Evolutionary conservation across 2,113 vertebrate species (phyloP), one percentile per base, ranked within the genome.

Genomic region (Progne subis): DNA sequence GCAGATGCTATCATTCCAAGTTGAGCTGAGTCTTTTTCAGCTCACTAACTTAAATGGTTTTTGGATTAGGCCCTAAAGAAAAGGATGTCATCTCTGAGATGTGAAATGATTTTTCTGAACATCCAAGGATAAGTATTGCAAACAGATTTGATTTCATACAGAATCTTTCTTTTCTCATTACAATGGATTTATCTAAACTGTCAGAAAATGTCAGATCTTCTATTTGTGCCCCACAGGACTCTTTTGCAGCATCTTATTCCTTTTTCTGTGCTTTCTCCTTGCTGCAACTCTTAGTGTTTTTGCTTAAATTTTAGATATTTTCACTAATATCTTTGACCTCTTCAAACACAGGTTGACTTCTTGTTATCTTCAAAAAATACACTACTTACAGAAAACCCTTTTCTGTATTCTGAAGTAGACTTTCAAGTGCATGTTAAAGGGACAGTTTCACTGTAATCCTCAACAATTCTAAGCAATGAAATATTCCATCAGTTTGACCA

Each of bases 161-260:
- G 75, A 88, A 96, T 95, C 92, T 93, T 95, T 96, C 85, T 96
- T 94, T 96, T 92, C 92, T 97, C 72, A 93, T 96, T 97, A 96
- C 90, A 94, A 90, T 96, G 90, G 90, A 86, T 94, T 96, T 96
- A 96, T 89, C 87, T 93, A 96, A 95, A 95, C 87, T 95, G 90
- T 83, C 96, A 96, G 94, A 88, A 96, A 96, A 94, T 86, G 90
- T 96, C 82, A 96, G 88, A 67, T 94, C 68, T 77, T 93, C 43
- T 90, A 67, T 91, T 93, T 95, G 70, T 93, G 90, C 75, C 94
- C 46, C 75, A 92, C 47, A 74, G 75, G 78, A 80, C 13, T 72
- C 59, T 88, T 67, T 82, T 41, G 43, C 52, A 44, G 41, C 20
- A 55, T 71, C 46, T 65, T 86, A 47, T 56, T 86, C 8, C 25